Evolutionary conservation across 2,888 invertebrate species (phyloP), one percentile per base, ranked within the genome.

Genomic region (Thereva nobilitata): DNA sequence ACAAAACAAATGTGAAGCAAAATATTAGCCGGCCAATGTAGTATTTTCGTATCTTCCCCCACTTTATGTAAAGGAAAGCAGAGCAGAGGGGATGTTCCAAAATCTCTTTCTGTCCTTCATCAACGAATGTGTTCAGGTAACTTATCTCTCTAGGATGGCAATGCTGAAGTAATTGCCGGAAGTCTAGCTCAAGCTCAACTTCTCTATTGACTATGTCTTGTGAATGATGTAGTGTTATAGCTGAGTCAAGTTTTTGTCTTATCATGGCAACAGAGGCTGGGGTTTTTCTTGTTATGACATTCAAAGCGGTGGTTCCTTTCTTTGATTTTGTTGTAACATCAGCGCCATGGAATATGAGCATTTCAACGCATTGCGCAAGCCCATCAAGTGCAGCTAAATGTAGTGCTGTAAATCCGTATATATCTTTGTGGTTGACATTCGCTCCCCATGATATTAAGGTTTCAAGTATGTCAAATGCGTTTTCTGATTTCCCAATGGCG

Each of bases 41-140:
- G 76, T 92, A 94, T 80, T 92, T 92, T 38, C 93, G 85, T 71
- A 94, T 93, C 79, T 93, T 92, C 74, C 92, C 91, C 94, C 94
- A 94, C 77, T 94, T 94, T 61, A 94, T 86, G 76, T 93, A 89
- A 0, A 94, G 83, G 76, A 94, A 94, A 0, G 93, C 92, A 6
- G 93, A 92, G 77, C 93, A 93, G 4, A 94, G 81, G 0, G 94
- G 94, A 82, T 94, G 94, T 63, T 92, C 85, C 3, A 94, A 80
- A 45, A 94, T 90, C 77, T 92, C 91, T 75, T 93, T 93, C 76
- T 93, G 93, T 0, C 93, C 93, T 79, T 93, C 93, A 72, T 92
- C 92, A 1, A 94, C 91, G 72, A 93, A 91, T 0, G 92, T 92
- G 72, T 93, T 92, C 69, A 94, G 82, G 76, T 93, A 92, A 73